Evolutionary conservation across 2,113 vertebrate genomes (phyloP).

Genomic region (Grammomys surdaster): DNA sequence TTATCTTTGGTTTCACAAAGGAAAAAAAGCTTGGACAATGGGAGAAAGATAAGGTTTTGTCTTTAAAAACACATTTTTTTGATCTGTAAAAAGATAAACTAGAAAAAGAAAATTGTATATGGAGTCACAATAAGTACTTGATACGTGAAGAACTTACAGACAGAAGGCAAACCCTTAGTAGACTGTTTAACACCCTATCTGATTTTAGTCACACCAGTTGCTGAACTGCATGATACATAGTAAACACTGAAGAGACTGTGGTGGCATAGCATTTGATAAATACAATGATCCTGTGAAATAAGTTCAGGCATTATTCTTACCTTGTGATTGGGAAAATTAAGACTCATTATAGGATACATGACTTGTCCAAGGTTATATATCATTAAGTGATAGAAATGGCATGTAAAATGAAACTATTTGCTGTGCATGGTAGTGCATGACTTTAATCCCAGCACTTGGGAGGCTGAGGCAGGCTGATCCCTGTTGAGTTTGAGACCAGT

Average conservation of each 20-base stretch:
- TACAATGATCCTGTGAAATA: not conserved
- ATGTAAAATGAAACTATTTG: not conserved
- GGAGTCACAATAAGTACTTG: constrained; percentile 29
- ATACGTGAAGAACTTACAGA: not conserved
- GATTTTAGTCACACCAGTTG: not conserved
- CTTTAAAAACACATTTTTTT: not conserved
- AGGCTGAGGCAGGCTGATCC: not conserved
- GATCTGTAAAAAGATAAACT: constrained; percentile 28
- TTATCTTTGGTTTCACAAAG: constrained; percentile 31
- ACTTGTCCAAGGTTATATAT: not conserved
- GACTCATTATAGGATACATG: not conserved
- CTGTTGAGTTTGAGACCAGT: not conserved
- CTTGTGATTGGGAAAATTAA: constrained; percentile 26
- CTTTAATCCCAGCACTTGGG: not conserved
- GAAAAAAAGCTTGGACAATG: not conserved
- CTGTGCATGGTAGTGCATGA: not conserved
- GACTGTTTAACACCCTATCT: not conserved
- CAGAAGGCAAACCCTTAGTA: not conserved
- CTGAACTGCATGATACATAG: not conserved
- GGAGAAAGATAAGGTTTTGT: not conserved
- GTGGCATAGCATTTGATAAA: not conserved
- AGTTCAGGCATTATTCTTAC: not conserved
- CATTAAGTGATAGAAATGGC: not conserved
- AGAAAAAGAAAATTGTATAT: constrained; percentile 38
- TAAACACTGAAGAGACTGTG: not conserved